Percentiles rank a stretch among this genome's conserved stretches.
These are phyloP conservation scores for Notothenia rossii DNA, from an alignment of 2,113 vertebrate species.

Conservation along the genomic window DNA sequence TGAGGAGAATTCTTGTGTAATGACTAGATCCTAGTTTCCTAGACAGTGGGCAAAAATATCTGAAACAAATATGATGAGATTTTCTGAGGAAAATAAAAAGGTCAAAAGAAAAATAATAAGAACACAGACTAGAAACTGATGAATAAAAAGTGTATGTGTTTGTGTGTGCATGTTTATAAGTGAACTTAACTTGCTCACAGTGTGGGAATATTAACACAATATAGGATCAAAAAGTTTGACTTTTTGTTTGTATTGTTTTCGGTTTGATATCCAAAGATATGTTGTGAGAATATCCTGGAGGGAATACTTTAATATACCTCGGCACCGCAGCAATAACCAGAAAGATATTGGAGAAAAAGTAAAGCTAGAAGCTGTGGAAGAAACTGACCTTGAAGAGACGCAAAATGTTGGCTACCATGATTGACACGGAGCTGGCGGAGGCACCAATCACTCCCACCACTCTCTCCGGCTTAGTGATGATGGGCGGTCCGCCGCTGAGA, in stretches of 20 bases:
- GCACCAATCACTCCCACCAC: conserved; percentile 96
- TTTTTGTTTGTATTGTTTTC: conserved; percentile 3
- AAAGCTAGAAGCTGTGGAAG: not conserved
- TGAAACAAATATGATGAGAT: conserved; percentile 17
- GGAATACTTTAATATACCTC: not conserved
- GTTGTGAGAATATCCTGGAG: not conserved
- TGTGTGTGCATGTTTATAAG: conserved; percentile 4
- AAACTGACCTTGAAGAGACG: conserved; percentile 95
- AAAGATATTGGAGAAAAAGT: conserved; percentile 1
- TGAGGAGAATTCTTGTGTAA: conserved; percentile 45
- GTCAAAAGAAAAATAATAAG: conserved; percentile 1
- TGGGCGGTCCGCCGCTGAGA: conserved; percentile 91
- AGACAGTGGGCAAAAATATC: conserved; percentile 31
- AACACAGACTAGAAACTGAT: not conserved
- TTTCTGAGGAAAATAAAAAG: conserved; percentile 21
- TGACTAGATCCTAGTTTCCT: conserved; percentile 50
- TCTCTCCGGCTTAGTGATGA: conserved; percentile 94
- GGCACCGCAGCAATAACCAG: not conserved
- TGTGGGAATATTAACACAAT: not conserved
- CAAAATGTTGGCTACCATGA: conserved; percentile 98
- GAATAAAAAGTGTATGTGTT: not conserved
- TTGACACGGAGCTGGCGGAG: conserved; percentile 95
- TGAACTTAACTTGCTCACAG: not conserved
- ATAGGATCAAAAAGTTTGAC: not conserved
- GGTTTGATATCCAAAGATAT: not conserved